A percentile compares a stretch with the other conserved stretches of the same genome.
Conservation (phyloP, 2,888 invertebrate genomes). For the Arctia plantaginis region DNA sequence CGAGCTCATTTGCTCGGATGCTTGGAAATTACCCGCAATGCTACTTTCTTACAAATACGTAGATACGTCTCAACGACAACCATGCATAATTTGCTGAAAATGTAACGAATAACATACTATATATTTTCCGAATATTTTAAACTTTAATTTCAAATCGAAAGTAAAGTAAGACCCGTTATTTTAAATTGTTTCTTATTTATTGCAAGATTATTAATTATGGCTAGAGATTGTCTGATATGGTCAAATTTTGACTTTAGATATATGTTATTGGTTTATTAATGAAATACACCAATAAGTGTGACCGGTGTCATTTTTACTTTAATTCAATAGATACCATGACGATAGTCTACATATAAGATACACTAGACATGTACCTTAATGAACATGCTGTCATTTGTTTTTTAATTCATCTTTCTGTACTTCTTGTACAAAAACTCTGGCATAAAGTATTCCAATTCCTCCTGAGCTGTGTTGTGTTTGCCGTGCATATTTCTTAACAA, state of each 20-base stretch:
- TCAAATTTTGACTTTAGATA: too few relatives aligned
- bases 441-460: background rate
- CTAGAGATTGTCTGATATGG: too few relatives aligned
- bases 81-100: conserved; percentile 32
- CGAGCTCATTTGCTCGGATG: conserved; percentile 53
- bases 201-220: background rate
- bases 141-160: background rate
- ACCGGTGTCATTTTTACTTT: too few relatives aligned
- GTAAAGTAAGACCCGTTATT: background rate
- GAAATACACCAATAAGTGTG: too few relatives aligned
- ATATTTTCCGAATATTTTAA: background rate
- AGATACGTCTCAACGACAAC: conserved; percentile 39
- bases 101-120: background rate
- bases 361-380: too few relatives aligned
- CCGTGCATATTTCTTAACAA: background rate
- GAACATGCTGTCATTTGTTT: too few relatives aligned
- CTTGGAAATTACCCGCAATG: conserved; percentile 58
- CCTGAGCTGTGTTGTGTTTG: background rate
- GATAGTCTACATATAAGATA: too few relatives aligned
- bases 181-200: background rate
- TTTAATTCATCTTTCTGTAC: too few relatives aligned
- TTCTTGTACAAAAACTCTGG: background rate
- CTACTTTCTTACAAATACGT: conserved; percentile 56
- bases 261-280: too few relatives aligned
- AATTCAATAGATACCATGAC: too few relatives aligned